A percentile compares a stretch with the other conserved stretches of the same genome.
Conservation (phyloP, 2,113 vertebrate genomes). For the Lagenorhynchus albirostris region DNA sequence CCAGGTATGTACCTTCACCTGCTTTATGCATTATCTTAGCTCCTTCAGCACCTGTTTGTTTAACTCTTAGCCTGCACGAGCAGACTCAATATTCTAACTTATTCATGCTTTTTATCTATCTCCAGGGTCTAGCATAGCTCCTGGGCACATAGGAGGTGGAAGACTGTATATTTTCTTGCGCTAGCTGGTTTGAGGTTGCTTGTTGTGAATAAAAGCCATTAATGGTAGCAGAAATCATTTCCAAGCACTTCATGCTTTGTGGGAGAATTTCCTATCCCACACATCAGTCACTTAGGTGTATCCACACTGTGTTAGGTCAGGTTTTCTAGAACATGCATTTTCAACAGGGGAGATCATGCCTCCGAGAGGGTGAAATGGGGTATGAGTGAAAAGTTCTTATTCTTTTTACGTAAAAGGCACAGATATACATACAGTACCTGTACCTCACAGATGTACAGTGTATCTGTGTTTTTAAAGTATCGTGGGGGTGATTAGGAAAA, state of each 20-base stretch:
- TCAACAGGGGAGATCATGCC: fast-evolving
- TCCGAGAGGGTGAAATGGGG: not conserved
- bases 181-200: slow-evolving; percentile 17
- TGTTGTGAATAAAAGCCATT: not conserved
- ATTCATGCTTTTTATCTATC: not conserved
- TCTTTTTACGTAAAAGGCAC: not conserved
- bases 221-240: not conserved
- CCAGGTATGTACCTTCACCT: no score
- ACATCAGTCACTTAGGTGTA: fast-evolving
- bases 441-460: not conserved
- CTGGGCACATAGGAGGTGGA: not conserved
- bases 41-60: not conserved
- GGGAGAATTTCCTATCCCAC: not conserved
- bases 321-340: not conserved
- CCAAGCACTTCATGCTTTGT: not conserved
- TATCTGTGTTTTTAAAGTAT: not conserved
- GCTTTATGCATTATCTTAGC: not conserved
- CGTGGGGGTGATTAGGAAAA: not conserved
- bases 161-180: slow-evolving; percentile 8
- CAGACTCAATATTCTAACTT: not conserved
- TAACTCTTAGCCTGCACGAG: not conserved
- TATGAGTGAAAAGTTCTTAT: not conserved
- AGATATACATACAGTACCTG: not conserved
- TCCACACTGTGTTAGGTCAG: fast-evolving
- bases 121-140: not conserved